Evolutionary conservation across 2,113 vertebrate genomes (phyloP).

Genomic region (Dunckerocampus dactyliophorus): DNA sequence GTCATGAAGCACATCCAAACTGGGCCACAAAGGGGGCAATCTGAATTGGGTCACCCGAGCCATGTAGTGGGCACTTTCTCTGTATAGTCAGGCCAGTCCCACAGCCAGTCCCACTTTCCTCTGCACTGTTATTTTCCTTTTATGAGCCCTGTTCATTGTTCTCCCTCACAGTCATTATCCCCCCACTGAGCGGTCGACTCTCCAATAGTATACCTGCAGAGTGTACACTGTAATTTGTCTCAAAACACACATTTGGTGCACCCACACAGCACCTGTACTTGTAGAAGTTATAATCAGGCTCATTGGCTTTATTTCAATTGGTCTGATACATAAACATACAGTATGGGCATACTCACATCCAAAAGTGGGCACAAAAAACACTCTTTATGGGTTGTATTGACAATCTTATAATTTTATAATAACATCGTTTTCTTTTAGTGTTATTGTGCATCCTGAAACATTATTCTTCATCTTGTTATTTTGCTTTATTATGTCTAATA

Average conservation of each 20-base stretch:
- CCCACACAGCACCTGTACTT: constrained; percentile 20
- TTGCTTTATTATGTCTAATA: too few relatives aligned
- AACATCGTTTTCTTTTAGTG: too few relatives aligned
- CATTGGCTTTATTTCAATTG: constrained; percentile 8
- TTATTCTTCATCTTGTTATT: too few relatives aligned
- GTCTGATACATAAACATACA: constrained; percentile 28
- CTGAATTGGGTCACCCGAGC: too few relatives aligned
- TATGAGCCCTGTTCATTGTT: constrained; percentile 27
- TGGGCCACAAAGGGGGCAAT: too few relatives aligned
- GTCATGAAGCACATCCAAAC: too few relatives aligned
- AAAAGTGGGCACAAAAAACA: too few relatives aligned
- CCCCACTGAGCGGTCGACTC: constrained; percentile 47
- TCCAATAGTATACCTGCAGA: constrained; percentile 26
- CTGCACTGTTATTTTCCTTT: constrained; percentile 49
- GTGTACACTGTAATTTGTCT: constrained; percentile 42
- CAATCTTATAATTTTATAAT: too few relatives aligned
- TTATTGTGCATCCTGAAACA: too few relatives aligned
- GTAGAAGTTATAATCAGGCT: constrained; percentile 19
- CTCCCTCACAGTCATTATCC: constrained; percentile 40
- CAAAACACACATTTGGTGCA: constrained; percentile 31
- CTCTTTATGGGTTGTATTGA: too few relatives aligned
- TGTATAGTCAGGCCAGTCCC: constrained; percentile 44
- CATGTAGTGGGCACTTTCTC: constrained; percentile 21
- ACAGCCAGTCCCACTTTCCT: constrained; percentile 27
- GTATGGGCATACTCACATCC: neutral